These are phyloP conservation scores for Mamestra configurata DNA, from an alignment of 1,140 invertebrate species.

Conservation along the genomic window DNA sequence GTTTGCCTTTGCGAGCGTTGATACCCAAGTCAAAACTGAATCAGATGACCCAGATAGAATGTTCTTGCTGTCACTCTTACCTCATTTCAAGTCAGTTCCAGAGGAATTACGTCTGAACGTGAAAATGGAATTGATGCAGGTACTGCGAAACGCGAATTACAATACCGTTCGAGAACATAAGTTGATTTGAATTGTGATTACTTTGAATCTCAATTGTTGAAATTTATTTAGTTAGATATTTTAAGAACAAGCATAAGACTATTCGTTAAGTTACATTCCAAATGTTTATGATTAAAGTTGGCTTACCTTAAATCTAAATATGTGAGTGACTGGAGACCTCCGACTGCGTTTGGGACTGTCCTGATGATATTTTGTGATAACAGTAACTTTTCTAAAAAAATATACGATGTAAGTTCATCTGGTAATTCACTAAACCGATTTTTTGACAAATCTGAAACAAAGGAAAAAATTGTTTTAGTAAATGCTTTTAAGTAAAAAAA, in stretches of 20 bases:
- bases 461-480: conserved; percentile 36
- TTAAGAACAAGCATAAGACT: conserved; percentile 20
- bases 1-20: conserved; percentile 80
- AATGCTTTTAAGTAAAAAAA: not conserved
- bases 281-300: conserved; percentile 32
- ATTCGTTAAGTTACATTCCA: conserved; percentile 40
- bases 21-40: conserved; percentile 60
- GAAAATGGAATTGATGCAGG: conserved; percentile 84
- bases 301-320: conserved; percentile 95
- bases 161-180: conserved; percentile 62
- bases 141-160: conserved; percentile 75
- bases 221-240: not conserved
- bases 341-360: conserved; percentile 94
- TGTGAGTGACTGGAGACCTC: conserved; percentile 94
- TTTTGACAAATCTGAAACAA: conserved; percentile 96
- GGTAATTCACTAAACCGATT: conserved; percentile 97
- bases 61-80: conserved; percentile 79
- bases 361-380: conserved; percentile 97
- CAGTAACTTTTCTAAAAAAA: conserved; percentile 95
- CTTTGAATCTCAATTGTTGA: not conserved
- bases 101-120: conserved; percentile 75
- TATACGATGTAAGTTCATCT: conserved; percentile 95
- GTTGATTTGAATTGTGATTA: conserved; percentile 59
- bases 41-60: conserved; percentile 77
- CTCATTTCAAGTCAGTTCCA: conserved; percentile 78